Percentiles rank a stretch among this genome's conserved stretches.
phyloP scores from a whole-genome alignment of 2,888 invertebrate genomes.

The Drosophila pseudotakahashii region DNA sequence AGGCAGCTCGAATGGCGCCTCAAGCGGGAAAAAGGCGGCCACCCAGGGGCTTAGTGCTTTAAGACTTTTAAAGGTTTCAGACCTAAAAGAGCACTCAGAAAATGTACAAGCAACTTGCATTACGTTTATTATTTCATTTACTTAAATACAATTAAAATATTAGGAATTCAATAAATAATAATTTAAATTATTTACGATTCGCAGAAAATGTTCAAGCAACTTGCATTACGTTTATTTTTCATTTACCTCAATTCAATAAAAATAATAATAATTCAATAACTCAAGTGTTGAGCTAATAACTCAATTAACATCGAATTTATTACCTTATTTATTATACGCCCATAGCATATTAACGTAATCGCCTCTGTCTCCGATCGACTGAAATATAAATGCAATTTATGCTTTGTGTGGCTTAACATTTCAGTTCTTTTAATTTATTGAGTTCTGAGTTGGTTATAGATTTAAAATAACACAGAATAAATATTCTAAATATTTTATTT shows the following conservation, averaged over 20 bases:
- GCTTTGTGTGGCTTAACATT: neutral
- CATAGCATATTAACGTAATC: conserved; percentile 7
- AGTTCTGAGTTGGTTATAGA: neutral
- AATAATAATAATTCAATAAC: too few relatives aligned
- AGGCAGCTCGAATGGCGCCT: conserved; percentile 23
- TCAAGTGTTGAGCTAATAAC: conserved; percentile 12
- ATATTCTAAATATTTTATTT: neutral
- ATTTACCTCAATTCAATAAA: too few relatives aligned
- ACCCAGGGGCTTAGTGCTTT: conserved; percentile 14
- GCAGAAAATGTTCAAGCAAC: neutral
- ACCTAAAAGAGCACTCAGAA: neutral
- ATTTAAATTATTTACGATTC: too few relatives aligned
- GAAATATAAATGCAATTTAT: conserved; percentile 9
- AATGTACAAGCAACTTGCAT: too few relatives aligned
- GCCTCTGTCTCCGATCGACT: conserved; percentile 6
- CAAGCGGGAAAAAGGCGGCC: conserved; percentile 6
- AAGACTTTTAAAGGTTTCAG: conserved; percentile 23
- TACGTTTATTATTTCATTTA: too few relatives aligned
- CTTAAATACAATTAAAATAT: too few relatives aligned
- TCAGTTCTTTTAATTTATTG: neutral
- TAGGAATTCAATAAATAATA: too few relatives aligned
- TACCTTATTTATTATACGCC: conserved; percentile 15
- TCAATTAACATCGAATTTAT: conserved; percentile 20
- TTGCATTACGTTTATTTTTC: too few relatives aligned
- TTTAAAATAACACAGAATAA: neutral